phyloP scores from a whole-genome alignment of 1,140 invertebrate genomes.

The Ostrea edulis region DNA sequence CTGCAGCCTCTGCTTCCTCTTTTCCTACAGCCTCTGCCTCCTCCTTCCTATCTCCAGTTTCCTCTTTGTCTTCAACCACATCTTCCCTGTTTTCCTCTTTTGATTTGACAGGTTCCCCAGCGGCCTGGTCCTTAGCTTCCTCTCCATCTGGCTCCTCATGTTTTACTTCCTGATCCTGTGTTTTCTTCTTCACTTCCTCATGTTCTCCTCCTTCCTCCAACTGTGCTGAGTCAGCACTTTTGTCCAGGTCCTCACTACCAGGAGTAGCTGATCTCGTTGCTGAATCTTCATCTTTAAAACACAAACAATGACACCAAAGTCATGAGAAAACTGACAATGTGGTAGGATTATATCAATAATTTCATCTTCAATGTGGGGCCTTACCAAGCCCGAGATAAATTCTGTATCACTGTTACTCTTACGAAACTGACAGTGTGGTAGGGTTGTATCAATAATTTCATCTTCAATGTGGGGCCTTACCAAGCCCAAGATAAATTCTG shows the following conservation, averaged over 20 bases:
- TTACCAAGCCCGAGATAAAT: no score
- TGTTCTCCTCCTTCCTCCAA: constrained; percentile 44
- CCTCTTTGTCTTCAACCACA: constrained; percentile 38
- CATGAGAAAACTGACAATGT: no score
- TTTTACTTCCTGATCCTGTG: constrained; percentile 24
- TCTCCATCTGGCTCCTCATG: neutral
- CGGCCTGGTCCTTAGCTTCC: constrained; percentile 23
- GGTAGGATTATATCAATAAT: no score
- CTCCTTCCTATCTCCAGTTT: constrained; percentile 41
- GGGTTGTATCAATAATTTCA: no score
- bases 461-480: no score
- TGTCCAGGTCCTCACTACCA: constrained; percentile 46
- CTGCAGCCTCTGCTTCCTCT: constrained; percentile 39
- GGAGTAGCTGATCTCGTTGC: constrained; percentile 35
- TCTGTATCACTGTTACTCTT: no score
- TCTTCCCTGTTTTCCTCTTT: constrained; percentile 45
- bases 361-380: no score
- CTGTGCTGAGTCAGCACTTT: constrained; percentile 47
- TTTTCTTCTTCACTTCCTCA: constrained; percentile 1
- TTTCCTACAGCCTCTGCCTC: constrained; percentile 23
- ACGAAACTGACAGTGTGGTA: no score
- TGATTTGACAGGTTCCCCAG: constrained; percentile 39
- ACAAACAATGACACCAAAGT: neutral
- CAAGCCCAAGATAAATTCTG: no score
- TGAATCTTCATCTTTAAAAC: constrained; percentile 51